These are phyloP conservation scores for Caranx ignobilis DNA, from an alignment of 2,113 vertebrate genomes.

Conservation along the genomic window DNA sequence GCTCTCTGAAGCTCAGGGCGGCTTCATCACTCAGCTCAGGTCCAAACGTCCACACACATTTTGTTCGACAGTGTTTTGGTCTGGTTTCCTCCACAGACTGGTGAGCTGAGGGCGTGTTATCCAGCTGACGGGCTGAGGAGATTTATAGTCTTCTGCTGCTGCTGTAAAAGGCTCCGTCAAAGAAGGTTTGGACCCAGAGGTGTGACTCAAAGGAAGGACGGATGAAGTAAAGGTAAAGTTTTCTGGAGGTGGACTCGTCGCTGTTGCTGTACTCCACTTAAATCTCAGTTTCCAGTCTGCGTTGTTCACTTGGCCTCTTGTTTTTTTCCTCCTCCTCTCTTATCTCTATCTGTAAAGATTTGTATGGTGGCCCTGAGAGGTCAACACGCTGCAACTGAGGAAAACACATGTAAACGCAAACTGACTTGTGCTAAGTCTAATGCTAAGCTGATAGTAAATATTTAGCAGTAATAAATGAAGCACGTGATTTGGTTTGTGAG, in stretches of 20 bases:
- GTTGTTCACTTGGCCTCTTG: neutral
- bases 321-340: neutral
- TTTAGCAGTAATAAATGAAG: no score
- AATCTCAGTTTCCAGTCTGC: neutral
- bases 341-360: neutral
- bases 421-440: no score
- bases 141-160: neutral
- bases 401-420: no score
- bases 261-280: neutral
- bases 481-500: no score
- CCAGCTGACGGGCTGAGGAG: no score
- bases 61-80: neutral
- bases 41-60: neutral
- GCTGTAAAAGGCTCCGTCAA: neutral
- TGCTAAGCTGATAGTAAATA: no score
- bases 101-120: neutral
- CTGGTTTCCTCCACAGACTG: neutral
- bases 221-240: neutral
- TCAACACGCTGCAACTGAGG: no score
- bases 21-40: neutral
- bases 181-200: neutral
- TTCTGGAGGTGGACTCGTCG: neutral
- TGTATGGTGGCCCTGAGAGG: no score
- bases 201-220: neutral
- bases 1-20: slow-evolving; percentile 4